Percentiles rank a stretch among this genome's conserved stretches.
Conservation (phyloP, 2,797 vertebrate species). For the Ambastaia sidthimunki region DNA sequence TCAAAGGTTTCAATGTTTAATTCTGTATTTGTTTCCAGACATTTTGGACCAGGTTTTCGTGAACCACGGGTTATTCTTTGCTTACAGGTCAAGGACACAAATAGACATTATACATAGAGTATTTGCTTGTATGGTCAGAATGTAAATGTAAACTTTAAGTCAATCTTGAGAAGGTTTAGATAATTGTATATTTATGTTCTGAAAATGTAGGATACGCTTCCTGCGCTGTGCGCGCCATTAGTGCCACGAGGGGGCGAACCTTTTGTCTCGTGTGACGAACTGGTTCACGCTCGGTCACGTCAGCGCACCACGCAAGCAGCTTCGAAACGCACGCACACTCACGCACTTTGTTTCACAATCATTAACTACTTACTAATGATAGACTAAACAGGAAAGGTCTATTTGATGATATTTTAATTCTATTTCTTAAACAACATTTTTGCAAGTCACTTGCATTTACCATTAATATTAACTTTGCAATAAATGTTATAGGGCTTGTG, state of each 20-base stretch:
- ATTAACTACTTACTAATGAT: not conserved
- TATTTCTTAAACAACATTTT: not conserved
- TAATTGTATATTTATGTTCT: not conserved
- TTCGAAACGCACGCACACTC: not conserved
- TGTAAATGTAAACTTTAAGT: not conserved
- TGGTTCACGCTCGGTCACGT: not conserved
- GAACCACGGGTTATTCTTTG: not conserved
- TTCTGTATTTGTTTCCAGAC: not conserved
- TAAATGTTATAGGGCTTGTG: not conserved
- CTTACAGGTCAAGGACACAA: not conserved
- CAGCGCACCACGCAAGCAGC: not conserved
- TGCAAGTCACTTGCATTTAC: not conserved
- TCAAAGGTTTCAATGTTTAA: not conserved
- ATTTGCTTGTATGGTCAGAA: not conserved
- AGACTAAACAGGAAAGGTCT: not conserved
- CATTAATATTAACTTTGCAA: not conserved
- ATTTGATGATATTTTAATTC: not conserved
- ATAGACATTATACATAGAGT: not conserved
- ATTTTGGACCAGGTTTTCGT: not conserved
- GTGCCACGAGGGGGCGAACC: conserved; percentile 76
- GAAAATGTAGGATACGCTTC: conserved; percentile 13
- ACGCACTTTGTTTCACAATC: not conserved
- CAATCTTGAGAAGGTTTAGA: not conserved
- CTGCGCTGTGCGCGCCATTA: conserved; percentile 13
- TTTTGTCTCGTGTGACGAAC: conserved; percentile 28